These are phyloP conservation scores for Papilio demoleus DNA, from an alignment of 2,888 invertebrate genomes.

Conservation along the genomic window DNA sequence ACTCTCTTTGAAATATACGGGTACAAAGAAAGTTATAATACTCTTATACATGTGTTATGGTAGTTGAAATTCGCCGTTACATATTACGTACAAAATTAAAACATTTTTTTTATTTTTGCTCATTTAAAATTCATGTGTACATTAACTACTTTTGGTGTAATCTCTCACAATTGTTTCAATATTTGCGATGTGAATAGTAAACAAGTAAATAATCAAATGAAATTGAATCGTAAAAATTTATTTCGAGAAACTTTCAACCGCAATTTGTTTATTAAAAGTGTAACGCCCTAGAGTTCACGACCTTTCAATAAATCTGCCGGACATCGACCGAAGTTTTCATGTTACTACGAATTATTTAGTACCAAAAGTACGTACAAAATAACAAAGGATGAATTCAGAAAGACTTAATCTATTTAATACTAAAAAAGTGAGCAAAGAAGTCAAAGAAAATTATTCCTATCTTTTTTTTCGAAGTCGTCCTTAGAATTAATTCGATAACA, in stretches of 20 bases:
- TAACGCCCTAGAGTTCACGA: conserved; percentile 14
- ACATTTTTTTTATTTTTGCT: too few species aligned
- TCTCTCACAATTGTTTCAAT: too few species aligned
- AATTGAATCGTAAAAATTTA: not conserved
- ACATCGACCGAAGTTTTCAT: conserved; percentile 11
- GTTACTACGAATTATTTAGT: not conserved
- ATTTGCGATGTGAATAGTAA: not conserved
- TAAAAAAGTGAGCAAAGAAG: too few species aligned
- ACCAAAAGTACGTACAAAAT: not conserved
- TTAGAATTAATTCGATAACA: not conserved
- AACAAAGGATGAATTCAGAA: not conserved
- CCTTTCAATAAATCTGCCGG: conserved; percentile 18
- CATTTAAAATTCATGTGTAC: too few species aligned
- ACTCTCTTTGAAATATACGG: too few species aligned
- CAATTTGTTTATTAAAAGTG: conserved; percentile 13
- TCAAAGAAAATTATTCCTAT: not conserved
- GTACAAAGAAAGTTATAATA: too few species aligned
- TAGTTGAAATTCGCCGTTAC: too few species aligned
- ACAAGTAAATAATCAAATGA: not conserved
- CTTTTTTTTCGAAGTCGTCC: not conserved
- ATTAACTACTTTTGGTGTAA: too few species aligned
- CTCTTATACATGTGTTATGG: too few species aligned
- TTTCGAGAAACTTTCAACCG: not conserved
- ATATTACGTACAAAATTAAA: too few species aligned
- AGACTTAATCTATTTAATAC: not conserved